Evolutionary conservation across 2,797 vertebrate species (phyloP), one percentile per base, ranked within the genome.

Genomic region (Amblyopsis hoosieri): DNA sequence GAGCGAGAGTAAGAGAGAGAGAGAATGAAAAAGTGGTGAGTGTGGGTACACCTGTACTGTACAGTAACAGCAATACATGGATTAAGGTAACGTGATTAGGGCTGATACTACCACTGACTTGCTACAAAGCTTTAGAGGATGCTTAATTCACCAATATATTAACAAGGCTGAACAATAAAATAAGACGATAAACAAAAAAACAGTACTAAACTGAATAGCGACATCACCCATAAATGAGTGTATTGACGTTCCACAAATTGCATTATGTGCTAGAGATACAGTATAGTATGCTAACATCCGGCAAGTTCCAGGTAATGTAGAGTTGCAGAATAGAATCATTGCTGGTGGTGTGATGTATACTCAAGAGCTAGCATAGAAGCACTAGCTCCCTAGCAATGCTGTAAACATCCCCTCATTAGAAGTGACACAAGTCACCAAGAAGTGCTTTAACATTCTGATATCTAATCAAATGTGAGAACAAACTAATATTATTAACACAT

Each of bases 41-140:
- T 37, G 46, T 50, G 62, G 19, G 63, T 29, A 59, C 74, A 84
- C 77, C 80, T 72, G 23, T 23, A 23, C 23, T 3, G 23, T 23
- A 23, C 23, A 23, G 23, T 23, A 84, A 58, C 45, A 55, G 71
- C 76, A 79, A 78, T 71, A 72, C 84, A 83, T 72, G 68, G 75
- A 83, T 86, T 72, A 77, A 68, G 71, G 75, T 85, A 86, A 88
- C 85, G 64, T 71, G 81, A 89, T 89, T 81, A 82, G 11, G 45
- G 13, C 0, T 8, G 69, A 57, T 81, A 7, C 9, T 55, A 12
- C 1, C 37, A 9, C 37, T 37, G 37, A 37, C 37, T 37, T 1
- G 37, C 37, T 37, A 37, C 37, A 37, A 37, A 37, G 37, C 37
- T 37, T 37, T 37, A 37, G 7, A 37, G 37, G 6, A 37, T 6